Percentiles rank a stretch among this genome's conserved stretches.
Evolutionary conservation across 2,888 invertebrate genomes (phyloP).

Genomic region (Zootermopsis nevadensis): DNA sequence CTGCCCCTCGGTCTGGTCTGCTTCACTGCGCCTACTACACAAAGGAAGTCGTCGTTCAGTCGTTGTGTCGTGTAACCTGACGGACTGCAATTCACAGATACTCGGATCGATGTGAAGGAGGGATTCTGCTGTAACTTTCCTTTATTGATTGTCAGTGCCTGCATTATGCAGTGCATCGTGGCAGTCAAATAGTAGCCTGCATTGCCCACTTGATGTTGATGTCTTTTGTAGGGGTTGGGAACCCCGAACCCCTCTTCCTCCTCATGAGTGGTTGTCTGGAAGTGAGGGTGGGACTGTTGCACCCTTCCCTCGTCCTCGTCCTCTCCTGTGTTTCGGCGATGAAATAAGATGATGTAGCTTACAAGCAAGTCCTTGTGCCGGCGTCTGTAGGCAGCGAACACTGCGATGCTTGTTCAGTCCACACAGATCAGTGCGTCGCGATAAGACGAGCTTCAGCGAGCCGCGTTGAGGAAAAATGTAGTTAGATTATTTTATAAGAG

Average conservation of each 20-base stretch:
- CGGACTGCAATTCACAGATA: background rate
- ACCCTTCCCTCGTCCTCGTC: background rate
- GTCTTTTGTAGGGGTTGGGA: background rate
- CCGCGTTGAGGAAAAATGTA: background rate
- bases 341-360: background rate
- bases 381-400: background rate
- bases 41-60: background rate
- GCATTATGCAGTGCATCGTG: background rate
- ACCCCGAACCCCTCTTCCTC: background rate
- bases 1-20: background rate
- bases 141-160: background rate
- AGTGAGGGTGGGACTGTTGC: background rate
- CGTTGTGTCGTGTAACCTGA: background rate
- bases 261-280: slow-evolving; percentile 1
- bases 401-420: background rate
- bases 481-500: background rate
- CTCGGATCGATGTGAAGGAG: background rate
- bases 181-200: background rate
- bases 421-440: background rate
- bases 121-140: background rate
- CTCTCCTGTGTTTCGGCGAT: background rate
- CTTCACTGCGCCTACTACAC: background rate
- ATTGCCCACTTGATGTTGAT: background rate
- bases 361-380: background rate
- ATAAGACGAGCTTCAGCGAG: background rate